These are phyloP conservation scores for Myripristis murdjan DNA, from an alignment of 2,797 vertebrate genomes.

Conservation along the genomic window DNA sequence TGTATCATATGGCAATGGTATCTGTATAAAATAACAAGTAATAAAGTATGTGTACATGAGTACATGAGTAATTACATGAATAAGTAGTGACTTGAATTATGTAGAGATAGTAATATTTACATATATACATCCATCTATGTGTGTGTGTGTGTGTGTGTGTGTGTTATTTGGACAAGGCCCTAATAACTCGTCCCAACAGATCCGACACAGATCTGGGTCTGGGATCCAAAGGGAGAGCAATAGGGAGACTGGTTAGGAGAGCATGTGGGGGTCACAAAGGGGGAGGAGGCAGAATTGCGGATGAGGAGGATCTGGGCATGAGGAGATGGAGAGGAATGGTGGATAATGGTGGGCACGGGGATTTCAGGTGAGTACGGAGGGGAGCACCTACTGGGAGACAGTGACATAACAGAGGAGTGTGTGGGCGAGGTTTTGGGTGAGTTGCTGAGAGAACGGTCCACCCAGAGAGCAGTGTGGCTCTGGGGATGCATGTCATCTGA, in stretches of 20 bases:
- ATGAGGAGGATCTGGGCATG: background rate
- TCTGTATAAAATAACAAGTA: background rate
- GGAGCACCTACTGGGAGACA: slow-evolving; percentile 13
- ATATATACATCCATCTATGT: background rate
- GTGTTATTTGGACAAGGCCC: slow-evolving; percentile 9
- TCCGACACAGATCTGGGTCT: background rate
- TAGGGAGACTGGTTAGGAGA: slow-evolving; percentile 23
- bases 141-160: slow-evolving; percentile 24
- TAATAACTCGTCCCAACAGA: slow-evolving; percentile 22
- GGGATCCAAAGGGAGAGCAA: slow-evolving; percentile 39
- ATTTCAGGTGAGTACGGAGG: slow-evolving; percentile 28
- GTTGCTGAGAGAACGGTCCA: background rate
- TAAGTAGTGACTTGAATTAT: background rate
- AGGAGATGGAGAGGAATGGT: background rate
- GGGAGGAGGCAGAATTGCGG: accelerated
- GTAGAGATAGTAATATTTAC: background rate
- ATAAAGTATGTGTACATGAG: background rate
- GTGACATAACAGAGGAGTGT: accelerated
- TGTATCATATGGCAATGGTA: background rate
- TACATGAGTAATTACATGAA: no score
- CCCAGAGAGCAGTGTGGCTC: accelerated
- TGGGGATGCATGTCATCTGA: background rate
- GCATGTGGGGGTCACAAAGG: background rate
- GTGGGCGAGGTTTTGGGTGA: background rate
- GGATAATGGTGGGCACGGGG: background rate